Percentiles rank a stretch among this genome's conserved stretches.
These are phyloP conservation scores for Forbesichthys agassizii DNA, from an alignment of 2,113 vertebrate genomes.

Conservation along the genomic window DNA sequence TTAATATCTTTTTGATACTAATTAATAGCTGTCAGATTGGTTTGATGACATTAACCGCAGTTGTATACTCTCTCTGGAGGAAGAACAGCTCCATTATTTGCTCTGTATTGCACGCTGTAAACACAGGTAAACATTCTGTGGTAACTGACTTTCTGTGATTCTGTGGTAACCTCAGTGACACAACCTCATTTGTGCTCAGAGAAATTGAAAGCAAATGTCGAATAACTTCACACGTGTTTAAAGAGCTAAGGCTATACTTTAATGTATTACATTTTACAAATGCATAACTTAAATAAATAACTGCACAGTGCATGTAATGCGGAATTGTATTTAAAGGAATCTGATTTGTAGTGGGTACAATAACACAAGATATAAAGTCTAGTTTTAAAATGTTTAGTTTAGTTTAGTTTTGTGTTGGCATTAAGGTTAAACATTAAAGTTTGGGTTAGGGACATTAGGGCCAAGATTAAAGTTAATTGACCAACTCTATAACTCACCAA, in stretches of 20 bases:
- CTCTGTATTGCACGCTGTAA: background rate
- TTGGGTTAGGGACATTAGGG: background rate
- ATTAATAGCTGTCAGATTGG: no score
- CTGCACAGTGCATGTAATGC: background rate
- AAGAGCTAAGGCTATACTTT: no score
- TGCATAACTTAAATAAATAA: background rate
- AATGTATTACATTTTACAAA: no score
- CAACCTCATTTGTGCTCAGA: no score
- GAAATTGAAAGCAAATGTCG: no score
- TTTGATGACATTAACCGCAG: no score
- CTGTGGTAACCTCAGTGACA: no score
- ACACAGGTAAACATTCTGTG: no score
- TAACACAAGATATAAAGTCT: background rate
- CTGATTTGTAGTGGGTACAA: background rate
- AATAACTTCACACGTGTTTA: no score
- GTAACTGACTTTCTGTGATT: no score
- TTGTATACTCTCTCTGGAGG: no score
- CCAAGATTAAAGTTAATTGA: background rate
- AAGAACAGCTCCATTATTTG: background rate
- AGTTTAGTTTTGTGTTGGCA: background rate
- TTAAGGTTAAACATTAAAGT: background rate
- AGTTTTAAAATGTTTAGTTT: background rate
- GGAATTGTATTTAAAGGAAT: background rate
- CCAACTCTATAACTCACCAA: slow-evolving; percentile 73
- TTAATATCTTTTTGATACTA: no score